Conservation (phyloP, 92 coral and sea anemone species). For the Phymanthus crucifer region DNA sequence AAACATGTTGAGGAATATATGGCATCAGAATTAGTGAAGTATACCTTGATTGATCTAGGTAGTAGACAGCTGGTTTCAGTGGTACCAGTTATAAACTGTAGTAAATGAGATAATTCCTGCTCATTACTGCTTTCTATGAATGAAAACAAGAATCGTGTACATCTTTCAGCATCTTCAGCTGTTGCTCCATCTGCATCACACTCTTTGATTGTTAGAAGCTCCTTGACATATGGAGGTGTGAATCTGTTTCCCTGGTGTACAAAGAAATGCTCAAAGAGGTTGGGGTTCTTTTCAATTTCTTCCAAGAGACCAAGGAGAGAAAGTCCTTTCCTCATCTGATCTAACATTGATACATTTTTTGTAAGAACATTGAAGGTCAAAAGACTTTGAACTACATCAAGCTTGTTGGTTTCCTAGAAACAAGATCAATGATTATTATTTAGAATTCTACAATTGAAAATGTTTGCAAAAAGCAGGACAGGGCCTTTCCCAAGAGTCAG, state of each 20-base stretch:
- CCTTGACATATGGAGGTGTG: conserved; percentile 26
- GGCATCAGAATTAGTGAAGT: not conserved
- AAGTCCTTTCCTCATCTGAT: conserved; percentile 50
- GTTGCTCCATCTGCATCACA: conserved; percentile 20
- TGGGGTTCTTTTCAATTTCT: conserved; percentile 35
- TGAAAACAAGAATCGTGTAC: conserved; percentile 29
- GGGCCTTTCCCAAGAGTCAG: not conserved
- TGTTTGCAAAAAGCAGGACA: not conserved
- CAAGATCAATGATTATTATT: conserved; percentile 2
- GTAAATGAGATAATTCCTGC: conserved; percentile 32
- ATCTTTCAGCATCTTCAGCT: conserved; percentile 23
- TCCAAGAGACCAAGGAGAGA: conserved; percentile 29
- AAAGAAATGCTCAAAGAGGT: conserved; percentile 49
- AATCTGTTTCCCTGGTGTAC: conserved; percentile 35
- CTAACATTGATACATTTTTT: conserved; percentile 44
- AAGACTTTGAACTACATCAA: conserved; percentile 48
- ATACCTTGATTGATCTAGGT: not conserved
- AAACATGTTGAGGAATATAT: not conserved
- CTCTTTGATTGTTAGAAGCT: conserved; percentile 21
- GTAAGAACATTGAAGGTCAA: conserved; percentile 37
- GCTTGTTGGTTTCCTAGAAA: conserved; percentile 36
- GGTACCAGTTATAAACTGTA: conserved; percentile 48
- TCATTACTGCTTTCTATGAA: conserved; percentile 37
- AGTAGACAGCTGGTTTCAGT: not conserved
- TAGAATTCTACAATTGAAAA: conserved; percentile 3